These are phyloP conservation scores for Forficula auricularia DNA, from an alignment of 1,140 invertebrate species.

Conservation along the genomic window DNA sequence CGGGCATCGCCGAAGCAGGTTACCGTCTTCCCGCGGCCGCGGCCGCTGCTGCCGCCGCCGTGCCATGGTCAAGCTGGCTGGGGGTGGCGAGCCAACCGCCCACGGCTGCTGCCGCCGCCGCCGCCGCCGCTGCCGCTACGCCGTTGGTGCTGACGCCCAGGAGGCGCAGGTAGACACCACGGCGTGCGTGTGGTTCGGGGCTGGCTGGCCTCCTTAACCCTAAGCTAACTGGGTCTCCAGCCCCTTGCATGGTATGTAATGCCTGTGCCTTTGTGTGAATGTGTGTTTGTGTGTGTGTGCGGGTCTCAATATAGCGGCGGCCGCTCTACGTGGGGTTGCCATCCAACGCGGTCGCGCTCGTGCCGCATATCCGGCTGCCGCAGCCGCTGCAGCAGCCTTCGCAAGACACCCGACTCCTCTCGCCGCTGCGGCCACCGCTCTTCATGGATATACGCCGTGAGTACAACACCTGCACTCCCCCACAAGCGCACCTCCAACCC, in stretches of 20 bases:
- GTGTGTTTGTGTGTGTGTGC: conserved; percentile 9
- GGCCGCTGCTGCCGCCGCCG: conserved; percentile 26
- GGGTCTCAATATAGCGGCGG: conserved; percentile 30
- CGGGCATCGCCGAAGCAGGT: conserved; percentile 19
- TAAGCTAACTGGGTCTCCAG: conserved; percentile 4
- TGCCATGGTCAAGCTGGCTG: conserved; percentile 17
- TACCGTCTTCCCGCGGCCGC: conserved; percentile 34
- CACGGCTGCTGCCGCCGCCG: conserved; percentile 17
- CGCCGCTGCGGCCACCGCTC: conserved; percentile 43
- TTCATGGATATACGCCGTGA: conserved; percentile 70
- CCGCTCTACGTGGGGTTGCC: conserved; percentile 46
- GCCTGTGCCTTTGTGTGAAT: conserved; percentile 7
- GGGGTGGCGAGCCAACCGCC: conserved; percentile 27
- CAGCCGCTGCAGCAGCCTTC: conserved; percentile 43
- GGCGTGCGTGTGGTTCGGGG: not conserved
- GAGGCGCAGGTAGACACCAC: conserved; percentile 26
- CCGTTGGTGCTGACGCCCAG: conserved; percentile 31
- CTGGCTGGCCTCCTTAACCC: conserved; percentile 1
- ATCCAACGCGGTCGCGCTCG: conserved; percentile 47
- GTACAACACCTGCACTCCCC: conserved; percentile 30
- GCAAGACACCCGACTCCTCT: conserved; percentile 52
- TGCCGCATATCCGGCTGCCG: conserved; percentile 50
- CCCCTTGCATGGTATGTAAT: not conserved
- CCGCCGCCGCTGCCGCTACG: conserved; percentile 22
- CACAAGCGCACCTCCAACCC: conserved; percentile 15